phyloP scores from a whole-genome alignment of 2,797 vertebrate genomes.

The Gastrophryne carolinensis region DNA sequence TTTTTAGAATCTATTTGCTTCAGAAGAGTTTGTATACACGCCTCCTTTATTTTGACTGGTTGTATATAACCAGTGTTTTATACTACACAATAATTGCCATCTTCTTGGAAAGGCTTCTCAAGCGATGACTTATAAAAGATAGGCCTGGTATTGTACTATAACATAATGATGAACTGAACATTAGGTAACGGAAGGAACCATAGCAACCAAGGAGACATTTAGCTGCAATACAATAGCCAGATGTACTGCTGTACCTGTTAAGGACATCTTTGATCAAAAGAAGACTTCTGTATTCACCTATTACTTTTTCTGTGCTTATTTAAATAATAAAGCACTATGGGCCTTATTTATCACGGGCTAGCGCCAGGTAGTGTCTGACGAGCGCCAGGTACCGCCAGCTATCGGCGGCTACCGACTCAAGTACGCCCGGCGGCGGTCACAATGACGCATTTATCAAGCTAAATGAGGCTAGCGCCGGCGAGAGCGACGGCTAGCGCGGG shows the following conservation, averaged over 20 bases:
- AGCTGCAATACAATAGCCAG: neutral
- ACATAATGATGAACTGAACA: neutral
- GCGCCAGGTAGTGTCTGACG: too few species aligned
- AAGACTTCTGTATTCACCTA: neutral
- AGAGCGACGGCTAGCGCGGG: too few species aligned
- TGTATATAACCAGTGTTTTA: neutral
- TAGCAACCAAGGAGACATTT: neutral
- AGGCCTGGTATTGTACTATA: neutral
- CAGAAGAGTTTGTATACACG: neutral
- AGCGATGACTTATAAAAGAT: neutral
- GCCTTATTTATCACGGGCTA: too few species aligned
- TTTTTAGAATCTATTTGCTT: neutral
- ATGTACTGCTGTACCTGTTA: neutral
- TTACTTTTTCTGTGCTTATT: neutral
- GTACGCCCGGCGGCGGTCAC: too few species aligned
- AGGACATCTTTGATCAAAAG: neutral
- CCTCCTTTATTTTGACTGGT: constrained; percentile 3
- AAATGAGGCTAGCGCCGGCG: too few species aligned
- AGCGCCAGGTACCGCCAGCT: too few species aligned
- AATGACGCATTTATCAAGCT: too few species aligned
- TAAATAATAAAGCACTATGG: too few species aligned
- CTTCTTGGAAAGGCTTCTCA: neutral
- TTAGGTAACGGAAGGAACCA: neutral
- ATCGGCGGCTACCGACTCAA: too few species aligned
- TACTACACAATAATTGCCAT: neutral